Evolutionary conservation across 2,888 invertebrate species (phyloP), one percentile per base, ranked within the genome.

Genomic region (Linnaemya vulpina): DNA sequence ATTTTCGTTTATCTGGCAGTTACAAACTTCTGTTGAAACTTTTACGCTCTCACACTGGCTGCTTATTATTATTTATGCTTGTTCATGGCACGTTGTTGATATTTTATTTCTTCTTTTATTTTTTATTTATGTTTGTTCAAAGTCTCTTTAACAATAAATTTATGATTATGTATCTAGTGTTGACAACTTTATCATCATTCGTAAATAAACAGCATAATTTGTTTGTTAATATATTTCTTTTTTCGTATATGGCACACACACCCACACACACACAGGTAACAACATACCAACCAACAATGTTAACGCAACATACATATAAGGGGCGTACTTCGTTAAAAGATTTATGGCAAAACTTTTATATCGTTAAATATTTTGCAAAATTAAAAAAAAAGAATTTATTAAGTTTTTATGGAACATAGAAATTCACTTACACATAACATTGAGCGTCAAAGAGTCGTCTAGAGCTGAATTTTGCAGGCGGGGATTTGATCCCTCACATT

Each of bases 401-500:
- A 49, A 17, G 25, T 51, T 74, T 46, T 58, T 49, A n/a, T 20
- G 10, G 40, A 46, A 25, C 40, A 40, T 40, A 40, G 13, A 25
- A 13, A 55, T 55, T 25, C 9, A 96, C 97, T 97, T 93, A 98
- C 97, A 98, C 89, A 97, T 96, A 88, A 98, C 96, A 93, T 97
- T 97, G 87, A 98, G 93, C 90, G 95, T 95, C 92, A 96, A 95
- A 40, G 95, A 94, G 93, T 97, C 97, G 89, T 97, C 97, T 79
- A 97, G 94, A 87, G 95, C 95, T 78, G 95, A 95, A 67, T 95
- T 95, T 13, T 95, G 94, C 85, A 98, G 94, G 86, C 95, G 94
- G 75, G 95, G 96, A 94, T 98, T 98, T 90, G 96, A 96, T 7
- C 97, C 97, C 89, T 96, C 95, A 91, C 97, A 98, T 91, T 96